phyloP scores from a whole-genome alignment of 2,113 vertebrate species.

The Chinchilla lanigera region DNA sequence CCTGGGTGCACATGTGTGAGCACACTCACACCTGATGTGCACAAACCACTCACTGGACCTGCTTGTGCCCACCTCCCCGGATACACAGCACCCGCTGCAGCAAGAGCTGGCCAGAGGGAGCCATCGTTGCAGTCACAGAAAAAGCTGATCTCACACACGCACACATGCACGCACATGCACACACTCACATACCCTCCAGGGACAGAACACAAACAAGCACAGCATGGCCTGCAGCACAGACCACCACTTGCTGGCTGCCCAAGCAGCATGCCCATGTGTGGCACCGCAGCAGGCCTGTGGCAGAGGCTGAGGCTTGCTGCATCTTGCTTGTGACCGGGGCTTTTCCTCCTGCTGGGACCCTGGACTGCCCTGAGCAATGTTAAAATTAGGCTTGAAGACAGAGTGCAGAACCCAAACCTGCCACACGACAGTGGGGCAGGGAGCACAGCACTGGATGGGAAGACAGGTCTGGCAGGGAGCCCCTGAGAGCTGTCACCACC shows the following conservation, averaged over 20 bases:
- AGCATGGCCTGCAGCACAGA: background rate
- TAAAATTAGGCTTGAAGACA: background rate
- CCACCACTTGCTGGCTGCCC: background rate
- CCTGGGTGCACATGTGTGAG: rapidly evolving
- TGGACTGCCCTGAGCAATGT: background rate
- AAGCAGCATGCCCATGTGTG: rapidly evolving
- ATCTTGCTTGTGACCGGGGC: background rate
- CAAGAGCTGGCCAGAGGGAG: background rate
- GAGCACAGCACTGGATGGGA: background rate
- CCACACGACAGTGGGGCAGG: too few relatives aligned
- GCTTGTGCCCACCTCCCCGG: background rate
- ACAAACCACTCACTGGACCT: background rate
- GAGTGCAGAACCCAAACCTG: background rate
- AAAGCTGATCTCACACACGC: background rate
- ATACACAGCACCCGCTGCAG: background rate
- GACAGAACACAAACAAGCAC: background rate
- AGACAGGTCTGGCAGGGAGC: background rate
- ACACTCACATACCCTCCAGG: background rate
- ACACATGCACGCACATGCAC: background rate
- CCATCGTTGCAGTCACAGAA: background rate
- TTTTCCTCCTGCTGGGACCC: background rate
- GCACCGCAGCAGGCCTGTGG: rapidly evolving
- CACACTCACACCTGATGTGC: background rate
- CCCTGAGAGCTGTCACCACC: background rate
- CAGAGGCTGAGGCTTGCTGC: background rate